A percentile compares a stretch with the other conserved stretches of the same genome.
phyloP scores from a whole-genome alignment of 1,140 invertebrate genomes.

The Penaeus japonicus region DNA sequence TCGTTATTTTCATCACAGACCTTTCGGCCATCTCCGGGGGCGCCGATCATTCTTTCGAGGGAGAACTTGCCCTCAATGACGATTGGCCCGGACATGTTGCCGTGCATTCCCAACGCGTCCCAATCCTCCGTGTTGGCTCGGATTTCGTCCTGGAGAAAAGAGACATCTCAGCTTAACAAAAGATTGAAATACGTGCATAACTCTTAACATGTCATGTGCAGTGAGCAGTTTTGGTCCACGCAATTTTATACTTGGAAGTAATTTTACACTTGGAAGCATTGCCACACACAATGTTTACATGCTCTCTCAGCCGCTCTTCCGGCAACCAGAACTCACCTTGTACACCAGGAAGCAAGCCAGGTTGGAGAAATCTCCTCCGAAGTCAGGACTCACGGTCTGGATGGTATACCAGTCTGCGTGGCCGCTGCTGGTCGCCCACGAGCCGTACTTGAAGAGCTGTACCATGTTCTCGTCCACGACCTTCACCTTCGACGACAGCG shows the following conservation, averaged over 20 bases:
- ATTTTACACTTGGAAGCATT: no score
- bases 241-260: no score
- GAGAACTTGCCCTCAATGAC: slow-evolving; percentile 49
- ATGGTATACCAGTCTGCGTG: slow-evolving; percentile 57
- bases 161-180: not conserved
- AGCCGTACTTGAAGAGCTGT: slow-evolving; percentile 51
- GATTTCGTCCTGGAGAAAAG: slow-evolving; percentile 47
- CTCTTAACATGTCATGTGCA: no score
- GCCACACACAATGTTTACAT: no score
- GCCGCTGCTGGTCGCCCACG: slow-evolving; percentile 58
- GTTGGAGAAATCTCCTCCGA: slow-evolving; percentile 38
- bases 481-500: slow-evolving; percentile 50
- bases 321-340: slow-evolving; percentile 15
- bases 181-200: not conserved
- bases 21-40: slow-evolving; percentile 25
- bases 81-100: slow-evolving; percentile 57
- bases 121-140: slow-evolving; percentile 56
- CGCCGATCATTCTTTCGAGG: slow-evolving; percentile 43
- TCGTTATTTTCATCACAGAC: not conserved
- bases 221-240: no score
- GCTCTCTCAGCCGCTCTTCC: no score
- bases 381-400: slow-evolving; percentile 49
- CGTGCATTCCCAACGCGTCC: slow-evolving; percentile 53
- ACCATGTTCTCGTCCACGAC: slow-evolving; percentile 42
- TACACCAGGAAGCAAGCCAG: slow-evolving; percentile 48